phyloP scores from a whole-genome alignment of 1,140 invertebrate genomes.

The Uloborus diversus region DNA sequence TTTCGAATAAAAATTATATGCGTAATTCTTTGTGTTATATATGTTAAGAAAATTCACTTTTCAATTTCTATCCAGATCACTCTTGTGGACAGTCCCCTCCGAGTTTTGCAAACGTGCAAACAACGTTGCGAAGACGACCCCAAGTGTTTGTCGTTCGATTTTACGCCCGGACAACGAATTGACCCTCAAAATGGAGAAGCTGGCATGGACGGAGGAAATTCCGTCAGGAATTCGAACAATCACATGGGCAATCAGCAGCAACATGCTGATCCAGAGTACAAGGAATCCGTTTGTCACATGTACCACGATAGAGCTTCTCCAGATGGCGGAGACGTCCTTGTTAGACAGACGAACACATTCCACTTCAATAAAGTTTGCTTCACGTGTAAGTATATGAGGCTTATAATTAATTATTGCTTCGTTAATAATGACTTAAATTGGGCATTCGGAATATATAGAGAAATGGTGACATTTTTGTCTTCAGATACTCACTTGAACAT shows the following conservation, averaged over 20 bases:
- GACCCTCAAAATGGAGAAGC: slow-evolving; percentile 8
- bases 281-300: slow-evolving; percentile 87
- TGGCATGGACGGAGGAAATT: background rate
- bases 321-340: slow-evolving; percentile 84
- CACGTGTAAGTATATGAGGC: slow-evolving; percentile 74
- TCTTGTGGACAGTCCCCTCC: slow-evolving; percentile 9
- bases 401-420: too few relatives aligned
- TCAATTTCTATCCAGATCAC: slow-evolving; percentile 26
- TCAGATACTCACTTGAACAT: too few relatives aligned
- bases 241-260: slow-evolving; percentile 3
- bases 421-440: too few relatives aligned
- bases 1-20: too few relatives aligned
- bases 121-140: slow-evolving; percentile 84
- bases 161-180: slow-evolving; percentile 84
- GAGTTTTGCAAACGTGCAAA: slow-evolving; percentile 71
- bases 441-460: too few relatives aligned
- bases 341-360: slow-evolving; percentile 84
- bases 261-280: slow-evolving; percentile 76
- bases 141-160: slow-evolving; percentile 87
- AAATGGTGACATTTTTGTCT: too few relatives aligned
- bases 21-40: too few relatives aligned
- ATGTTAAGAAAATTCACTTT: too few relatives aligned
- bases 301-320: slow-evolving; percentile 83
- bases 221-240: background rate
- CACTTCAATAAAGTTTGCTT: slow-evolving; percentile 91